Evolutionary conservation across 2,888 invertebrate genomes (phyloP).

Genomic region (Notodonta ziczac): DNA sequence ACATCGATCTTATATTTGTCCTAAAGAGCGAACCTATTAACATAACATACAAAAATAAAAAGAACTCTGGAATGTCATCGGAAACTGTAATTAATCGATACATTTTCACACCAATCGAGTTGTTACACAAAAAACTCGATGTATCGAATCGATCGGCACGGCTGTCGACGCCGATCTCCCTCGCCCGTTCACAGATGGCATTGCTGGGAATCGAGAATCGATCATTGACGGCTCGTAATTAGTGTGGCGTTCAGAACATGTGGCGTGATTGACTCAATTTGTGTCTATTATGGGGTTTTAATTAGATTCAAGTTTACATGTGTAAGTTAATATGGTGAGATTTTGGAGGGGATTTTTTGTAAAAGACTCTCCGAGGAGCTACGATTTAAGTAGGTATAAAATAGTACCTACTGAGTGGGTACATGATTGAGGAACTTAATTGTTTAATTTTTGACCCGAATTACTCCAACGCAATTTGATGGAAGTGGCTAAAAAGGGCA

Average conservation of each 20-base stretch:
- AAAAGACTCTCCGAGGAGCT: too few relatives aligned
- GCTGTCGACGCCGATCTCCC: constrained; percentile 65
- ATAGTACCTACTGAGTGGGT: too few relatives aligned
- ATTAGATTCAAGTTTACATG: constrained; percentile 47
- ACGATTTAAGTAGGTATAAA: too few relatives aligned
- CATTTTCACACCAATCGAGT: constrained; percentile 49
- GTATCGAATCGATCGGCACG: constrained; percentile 69
- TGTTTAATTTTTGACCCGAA: too few relatives aligned
- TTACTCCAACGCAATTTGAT: too few relatives aligned
- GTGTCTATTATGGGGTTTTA: constrained; percentile 55
- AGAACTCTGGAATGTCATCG: constrained; percentile 17
- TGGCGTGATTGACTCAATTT: constrained; percentile 52
- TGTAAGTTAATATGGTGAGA: background rate
- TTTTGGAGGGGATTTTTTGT: background rate
- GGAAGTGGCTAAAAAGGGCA: too few relatives aligned
- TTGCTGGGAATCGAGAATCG: constrained; percentile 57
- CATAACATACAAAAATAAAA: constrained; percentile 7
- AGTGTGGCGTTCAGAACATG: constrained; percentile 57
- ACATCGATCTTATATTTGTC: too few relatives aligned
- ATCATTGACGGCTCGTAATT: constrained; percentile 56
- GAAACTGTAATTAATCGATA: constrained; percentile 45
- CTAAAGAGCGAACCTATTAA: constrained; percentile 2
- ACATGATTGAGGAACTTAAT: too few relatives aligned
- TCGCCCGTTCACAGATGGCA: constrained; percentile 69
- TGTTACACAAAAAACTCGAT: constrained; percentile 59